A percentile compares a stretch with the other conserved stretches of the same genome.
These are phyloP conservation scores for Chloroceryle inda DNA, from an alignment of 2,797 vertebrate genomes.

Conservation along the genomic window DNA sequence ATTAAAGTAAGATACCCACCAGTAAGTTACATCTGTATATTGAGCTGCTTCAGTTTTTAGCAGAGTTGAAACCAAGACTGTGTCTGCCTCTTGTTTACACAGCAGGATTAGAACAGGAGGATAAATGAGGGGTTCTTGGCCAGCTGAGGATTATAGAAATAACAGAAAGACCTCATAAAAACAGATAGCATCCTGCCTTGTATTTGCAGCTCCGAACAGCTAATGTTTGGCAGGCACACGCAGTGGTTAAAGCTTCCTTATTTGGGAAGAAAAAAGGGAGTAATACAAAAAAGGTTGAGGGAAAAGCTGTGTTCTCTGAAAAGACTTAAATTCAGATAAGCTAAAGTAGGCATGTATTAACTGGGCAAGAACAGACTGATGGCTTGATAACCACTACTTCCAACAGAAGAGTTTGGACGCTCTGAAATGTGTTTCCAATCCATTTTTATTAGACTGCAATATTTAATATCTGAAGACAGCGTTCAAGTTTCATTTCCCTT, in stretches of 20 bases:
- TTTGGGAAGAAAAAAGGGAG: constrained; percentile 72
- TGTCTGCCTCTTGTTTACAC: constrained; percentile 53
- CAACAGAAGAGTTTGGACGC: not conserved
- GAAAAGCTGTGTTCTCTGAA: not conserved
- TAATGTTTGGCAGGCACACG: constrained; percentile 60
- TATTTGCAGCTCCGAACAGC: constrained; percentile 60
- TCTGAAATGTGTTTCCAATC: not conserved
- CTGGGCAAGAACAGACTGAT: not conserved
- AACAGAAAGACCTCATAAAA: constrained; percentile 69
- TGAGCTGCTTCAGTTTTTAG: not conserved
- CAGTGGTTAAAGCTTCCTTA: constrained; percentile 66
- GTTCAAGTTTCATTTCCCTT: not conserved
- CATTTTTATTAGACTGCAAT: not conserved
- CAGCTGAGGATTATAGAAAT: constrained; percentile 61
- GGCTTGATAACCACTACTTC: not conserved
- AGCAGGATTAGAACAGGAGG: constrained; percentile 47
- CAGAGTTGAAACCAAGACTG: not conserved
- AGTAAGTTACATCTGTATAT: not conserved
- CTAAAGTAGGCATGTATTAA: constrained; percentile 17
- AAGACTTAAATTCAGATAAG: constrained; percentile 27
- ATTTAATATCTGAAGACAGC: not conserved
- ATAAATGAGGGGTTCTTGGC: constrained; percentile 59
- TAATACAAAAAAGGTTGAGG: constrained; percentile 16
- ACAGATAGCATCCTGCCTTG: constrained; percentile 50
- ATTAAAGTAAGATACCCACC: not conserved